These are phyloP conservation scores for Acheta domesticus DNA, from an alignment of 2,888 invertebrate species.

Conservation along the genomic window DNA sequence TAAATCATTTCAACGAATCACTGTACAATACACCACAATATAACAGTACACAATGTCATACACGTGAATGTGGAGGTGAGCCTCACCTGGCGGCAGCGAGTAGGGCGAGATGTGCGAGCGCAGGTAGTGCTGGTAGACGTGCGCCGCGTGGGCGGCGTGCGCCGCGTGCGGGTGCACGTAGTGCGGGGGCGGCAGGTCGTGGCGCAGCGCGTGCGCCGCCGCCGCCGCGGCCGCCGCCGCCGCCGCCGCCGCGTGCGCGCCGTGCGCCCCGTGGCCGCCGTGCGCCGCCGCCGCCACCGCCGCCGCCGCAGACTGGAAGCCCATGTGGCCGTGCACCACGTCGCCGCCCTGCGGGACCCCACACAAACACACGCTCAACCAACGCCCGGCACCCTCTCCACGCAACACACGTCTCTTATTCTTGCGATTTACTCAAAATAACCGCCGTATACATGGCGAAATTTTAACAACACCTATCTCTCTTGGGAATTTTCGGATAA, in stretches of 20 bases:
- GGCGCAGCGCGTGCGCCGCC: background rate
- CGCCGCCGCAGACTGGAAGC: background rate
- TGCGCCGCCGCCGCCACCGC: background rate
- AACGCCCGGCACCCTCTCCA: too few relatives aligned
- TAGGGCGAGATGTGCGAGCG: slow-evolving; percentile 47
- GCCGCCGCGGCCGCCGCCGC: background rate
- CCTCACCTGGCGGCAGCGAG: slow-evolving; percentile 37
- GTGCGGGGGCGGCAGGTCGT: background rate
- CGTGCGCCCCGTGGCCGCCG: background rate
- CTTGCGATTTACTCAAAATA: too few relatives aligned
- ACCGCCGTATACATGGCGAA: too few relatives aligned
- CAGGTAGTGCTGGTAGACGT: slow-evolving; percentile 52
- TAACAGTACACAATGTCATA: too few relatives aligned
- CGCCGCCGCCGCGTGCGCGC: background rate
- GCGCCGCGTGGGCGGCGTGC: background rate
- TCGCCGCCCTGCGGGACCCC: background rate
- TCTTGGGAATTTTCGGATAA: too few relatives aligned
- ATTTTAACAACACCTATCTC: too few relatives aligned
- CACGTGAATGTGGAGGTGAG: background rate
- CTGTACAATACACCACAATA: too few relatives aligned
- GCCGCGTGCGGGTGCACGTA: slow-evolving; percentile 4
- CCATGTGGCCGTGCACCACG: background rate
- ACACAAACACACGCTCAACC: too few relatives aligned
- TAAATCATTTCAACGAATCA: too few relatives aligned
- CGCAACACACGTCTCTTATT: too few relatives aligned